Percentiles rank a stretch among this genome's conserved stretches.
Conservation (phyloP, 2,888 invertebrate genomes). For the Platycheirus albimanus region DNA sequence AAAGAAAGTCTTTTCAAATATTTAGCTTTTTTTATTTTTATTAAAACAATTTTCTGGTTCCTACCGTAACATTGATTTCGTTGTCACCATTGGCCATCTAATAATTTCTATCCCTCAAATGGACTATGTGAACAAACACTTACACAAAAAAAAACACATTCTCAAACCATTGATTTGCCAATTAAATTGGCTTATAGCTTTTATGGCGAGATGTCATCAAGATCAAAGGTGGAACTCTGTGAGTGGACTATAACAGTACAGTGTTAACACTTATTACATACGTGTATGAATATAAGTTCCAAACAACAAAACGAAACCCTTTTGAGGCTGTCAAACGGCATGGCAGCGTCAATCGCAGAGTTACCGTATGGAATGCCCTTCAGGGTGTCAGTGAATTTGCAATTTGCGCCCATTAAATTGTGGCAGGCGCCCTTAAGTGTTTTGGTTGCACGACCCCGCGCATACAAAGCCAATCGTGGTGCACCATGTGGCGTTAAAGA, state of each 20-base stretch:
- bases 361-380: conserved; percentile 60
- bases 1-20: too few species aligned
- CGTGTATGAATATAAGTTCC: too few species aligned
- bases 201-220: conserved; percentile 24
- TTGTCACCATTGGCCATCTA: too few species aligned
- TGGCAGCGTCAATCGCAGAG: conserved; percentile 51
- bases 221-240: conserved; percentile 55
- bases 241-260: conserved; percentile 21
- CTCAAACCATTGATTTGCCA: conserved; percentile 15
- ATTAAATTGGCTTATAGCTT: conserved; percentile 24
- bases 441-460: conserved; percentile 69
- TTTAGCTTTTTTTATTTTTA: too few species aligned
- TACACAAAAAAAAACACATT: too few species aligned
- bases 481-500: conserved; percentile 71
- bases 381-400: conserved; percentile 72
- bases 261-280: conserved; percentile 28
- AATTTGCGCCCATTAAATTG: conserved; percentile 74
- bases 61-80: too few species aligned
- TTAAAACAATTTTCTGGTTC: too few species aligned
- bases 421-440: conserved; percentile 72
- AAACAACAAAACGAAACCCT: conserved; percentile 15
- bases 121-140: too few species aligned
- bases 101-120: too few species aligned
- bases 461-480: conserved; percentile 71
- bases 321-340: conserved; percentile 50